Conservation (phyloP, 2,113 vertebrate species). For the Gallinago media region DNA sequence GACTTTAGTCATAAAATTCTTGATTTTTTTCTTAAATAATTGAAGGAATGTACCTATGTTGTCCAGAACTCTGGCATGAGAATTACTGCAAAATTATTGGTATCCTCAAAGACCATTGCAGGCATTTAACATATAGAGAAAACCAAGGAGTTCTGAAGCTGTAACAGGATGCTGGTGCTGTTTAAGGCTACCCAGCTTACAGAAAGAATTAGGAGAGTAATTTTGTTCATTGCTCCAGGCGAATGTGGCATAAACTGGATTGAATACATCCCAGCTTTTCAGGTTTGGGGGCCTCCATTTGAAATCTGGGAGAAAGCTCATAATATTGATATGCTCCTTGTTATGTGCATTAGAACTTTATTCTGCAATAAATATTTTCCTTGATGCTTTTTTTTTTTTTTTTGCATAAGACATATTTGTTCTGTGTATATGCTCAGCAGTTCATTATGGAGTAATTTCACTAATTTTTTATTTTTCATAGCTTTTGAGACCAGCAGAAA, state of each 20-base stretch:
- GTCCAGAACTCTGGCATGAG: not conserved
- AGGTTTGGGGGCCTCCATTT: not conserved
- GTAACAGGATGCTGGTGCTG: not conserved
- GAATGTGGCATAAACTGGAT: not conserved
- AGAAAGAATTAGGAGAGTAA: not conserved
- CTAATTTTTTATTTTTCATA: slow-evolving; percentile 55
- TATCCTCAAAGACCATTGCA: not conserved
- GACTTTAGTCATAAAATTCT: not conserved
- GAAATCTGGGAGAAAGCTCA: not conserved
- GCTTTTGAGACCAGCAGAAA: slow-evolving; percentile 89
- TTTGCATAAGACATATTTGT: not conserved
- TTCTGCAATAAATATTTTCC: not conserved
- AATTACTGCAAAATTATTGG: not conserved
- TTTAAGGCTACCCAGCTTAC: not conserved
- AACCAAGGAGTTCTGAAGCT: not conserved
- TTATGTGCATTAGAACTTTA: not conserved
- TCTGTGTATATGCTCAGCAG: not conserved
- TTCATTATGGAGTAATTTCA: not conserved
- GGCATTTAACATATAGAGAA: not conserved
- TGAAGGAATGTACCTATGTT: not conserved
- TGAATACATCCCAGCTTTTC: not conserved
- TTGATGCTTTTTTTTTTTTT: not conserved
- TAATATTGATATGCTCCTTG: not conserved
- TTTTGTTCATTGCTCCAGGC: not conserved
- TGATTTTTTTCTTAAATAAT: not conserved